phyloP scores from a whole-genome alignment of 2,113 vertebrate genomes.

The Barnardius zonarius region DNA sequence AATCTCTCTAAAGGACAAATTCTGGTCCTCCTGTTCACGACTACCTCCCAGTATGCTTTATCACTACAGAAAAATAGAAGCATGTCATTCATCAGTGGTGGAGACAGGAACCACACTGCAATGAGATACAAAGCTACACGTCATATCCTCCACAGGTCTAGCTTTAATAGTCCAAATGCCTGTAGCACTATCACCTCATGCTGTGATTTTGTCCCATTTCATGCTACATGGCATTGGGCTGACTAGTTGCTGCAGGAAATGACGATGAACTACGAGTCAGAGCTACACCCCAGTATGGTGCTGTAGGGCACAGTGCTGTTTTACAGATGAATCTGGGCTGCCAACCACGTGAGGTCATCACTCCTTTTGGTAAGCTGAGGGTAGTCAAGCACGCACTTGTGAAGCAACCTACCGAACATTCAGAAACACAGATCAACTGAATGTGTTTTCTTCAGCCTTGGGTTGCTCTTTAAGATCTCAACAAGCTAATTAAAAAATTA shows the following conservation, averaged over 20 bases:
- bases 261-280: constrained; percentile 28
- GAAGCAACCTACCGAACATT: neutral
- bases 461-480: neutral
- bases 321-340: neutral
- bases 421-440: neutral
- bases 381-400: neutral
- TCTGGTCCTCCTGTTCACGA: neutral
- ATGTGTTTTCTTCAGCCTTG: neutral
- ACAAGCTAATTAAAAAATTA: neutral
- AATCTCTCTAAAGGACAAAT: neutral
- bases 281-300: neutral
- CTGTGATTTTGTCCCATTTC: neutral
- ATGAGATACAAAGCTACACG: neutral
- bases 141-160: neutral
- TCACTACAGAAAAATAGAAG: neutral
- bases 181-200: neutral
- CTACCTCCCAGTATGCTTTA: neutral
- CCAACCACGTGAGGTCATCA: constrained; percentile 14
- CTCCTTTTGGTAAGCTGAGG: neutral
- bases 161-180: neutral
- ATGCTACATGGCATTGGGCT: neutral
- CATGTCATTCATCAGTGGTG: neutral
- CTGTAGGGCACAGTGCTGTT: constrained; percentile 9
- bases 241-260: constrained; percentile 37
- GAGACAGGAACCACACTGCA: neutral